phyloP scores from a whole-genome alignment of 1,140 invertebrate species.

The Neuroterus valhalla region DNA sequence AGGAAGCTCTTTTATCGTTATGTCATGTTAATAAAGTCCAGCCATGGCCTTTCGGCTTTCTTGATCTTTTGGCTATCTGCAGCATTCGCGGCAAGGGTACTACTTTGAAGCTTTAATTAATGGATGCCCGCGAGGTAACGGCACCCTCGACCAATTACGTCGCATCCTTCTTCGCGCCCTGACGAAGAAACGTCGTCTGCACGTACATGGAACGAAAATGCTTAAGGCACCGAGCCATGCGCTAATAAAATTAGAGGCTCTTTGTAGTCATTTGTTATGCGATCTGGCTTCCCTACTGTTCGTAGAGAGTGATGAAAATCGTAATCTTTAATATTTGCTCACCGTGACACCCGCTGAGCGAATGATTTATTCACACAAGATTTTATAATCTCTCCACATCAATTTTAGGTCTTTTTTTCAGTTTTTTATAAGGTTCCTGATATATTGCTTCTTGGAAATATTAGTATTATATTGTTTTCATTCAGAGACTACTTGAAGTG shows the following conservation, averaged over 20 bases:
- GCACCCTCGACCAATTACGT: conserved; percentile 18
- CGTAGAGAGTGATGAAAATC: conserved; percentile 11
- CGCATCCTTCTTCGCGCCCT: conserved; percentile 23
- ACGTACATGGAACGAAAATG: neutral
- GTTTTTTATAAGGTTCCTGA: no score
- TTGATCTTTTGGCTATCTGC: conserved; percentile 12
- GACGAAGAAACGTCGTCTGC: conserved; percentile 19
- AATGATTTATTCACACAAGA: conserved; percentile 4
- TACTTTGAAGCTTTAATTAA: conserved; percentile 28
- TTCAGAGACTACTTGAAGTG: no score
- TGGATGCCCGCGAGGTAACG: conserved; percentile 9
- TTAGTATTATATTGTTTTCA: no score
- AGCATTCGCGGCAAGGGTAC: conserved; percentile 1
- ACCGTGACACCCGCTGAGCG: neutral
- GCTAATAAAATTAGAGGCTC: conserved; percentile 24
- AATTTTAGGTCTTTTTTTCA: neutral
- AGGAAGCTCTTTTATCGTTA: neutral
- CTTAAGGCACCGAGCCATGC: neutral
- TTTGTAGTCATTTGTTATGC: conserved; percentile 19
- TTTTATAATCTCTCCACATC: neutral
- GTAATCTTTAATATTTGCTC: conserved; percentile 21
- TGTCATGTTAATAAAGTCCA: conserved; percentile 28
- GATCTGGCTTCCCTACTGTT: neutral
- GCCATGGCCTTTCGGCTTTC: neutral
- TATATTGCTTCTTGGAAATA: no score